Conservation (phyloP, 2,888 invertebrate species). For the Therioaphis trifolii region DNA sequence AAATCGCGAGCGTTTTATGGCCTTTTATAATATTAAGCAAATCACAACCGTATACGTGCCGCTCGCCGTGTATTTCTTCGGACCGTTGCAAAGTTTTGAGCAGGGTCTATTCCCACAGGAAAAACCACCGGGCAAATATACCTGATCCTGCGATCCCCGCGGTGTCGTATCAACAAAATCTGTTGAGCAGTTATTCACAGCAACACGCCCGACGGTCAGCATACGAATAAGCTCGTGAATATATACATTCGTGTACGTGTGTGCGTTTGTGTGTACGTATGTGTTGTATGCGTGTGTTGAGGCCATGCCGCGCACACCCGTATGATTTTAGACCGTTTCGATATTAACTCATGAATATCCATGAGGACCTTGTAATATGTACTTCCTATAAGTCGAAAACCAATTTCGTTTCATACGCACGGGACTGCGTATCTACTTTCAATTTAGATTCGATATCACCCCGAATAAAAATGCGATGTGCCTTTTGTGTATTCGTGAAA, state of each 20-base stretch:
- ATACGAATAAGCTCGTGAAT: slow-evolving; percentile 39
- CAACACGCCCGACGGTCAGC: slow-evolving; percentile 26
- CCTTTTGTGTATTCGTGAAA: too few relatives aligned
- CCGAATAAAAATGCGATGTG: too few relatives aligned
- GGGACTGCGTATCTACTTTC: too few relatives aligned
- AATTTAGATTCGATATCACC: too few relatives aligned
- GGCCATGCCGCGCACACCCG: neutral
- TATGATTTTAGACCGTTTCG: neutral
- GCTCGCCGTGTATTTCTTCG: slow-evolving; percentile 1
- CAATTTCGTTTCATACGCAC: neutral
- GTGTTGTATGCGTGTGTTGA: neutral
- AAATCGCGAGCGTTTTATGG: slow-evolving; percentile 18
- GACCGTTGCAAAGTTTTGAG: slow-evolving; percentile 39
- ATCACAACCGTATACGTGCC: slow-evolving; percentile 10
- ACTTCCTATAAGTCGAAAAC: neutral
- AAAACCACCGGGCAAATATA: slow-evolving; percentile 16
- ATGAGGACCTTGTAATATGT: neutral
- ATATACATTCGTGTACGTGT: neutral
- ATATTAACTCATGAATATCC: neutral
- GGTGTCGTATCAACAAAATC: slow-evolving; percentile 61
- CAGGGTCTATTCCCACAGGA: slow-evolving; percentile 44
- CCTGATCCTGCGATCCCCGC: slow-evolving; percentile 36
- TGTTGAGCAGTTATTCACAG: slow-evolving; percentile 52
- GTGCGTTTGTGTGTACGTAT: neutral
- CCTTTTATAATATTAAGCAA: slow-evolving; percentile 34